Evolutionary conservation across 2,797 vertebrate genomes (phyloP), one percentile per base, ranked within the genome.

Genomic region (Cirrhinus molitorella): DNA sequence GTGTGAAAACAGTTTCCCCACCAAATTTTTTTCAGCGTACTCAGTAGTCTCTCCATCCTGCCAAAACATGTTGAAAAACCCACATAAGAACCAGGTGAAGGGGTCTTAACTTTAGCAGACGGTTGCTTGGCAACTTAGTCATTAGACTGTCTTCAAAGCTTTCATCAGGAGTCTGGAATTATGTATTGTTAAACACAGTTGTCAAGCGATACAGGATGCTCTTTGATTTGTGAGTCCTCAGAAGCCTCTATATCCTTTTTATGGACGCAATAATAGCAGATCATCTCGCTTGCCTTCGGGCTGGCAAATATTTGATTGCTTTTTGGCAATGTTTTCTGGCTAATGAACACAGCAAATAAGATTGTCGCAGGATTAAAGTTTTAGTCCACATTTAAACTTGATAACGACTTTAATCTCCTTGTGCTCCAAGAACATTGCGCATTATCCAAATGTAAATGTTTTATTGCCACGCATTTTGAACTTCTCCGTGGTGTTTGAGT

Each of bases 231-330:
- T 40, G 40, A 71, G 34, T 55, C 61, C 43, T 55, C 13, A n/a
- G 14, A 65, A 71, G 31, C 23, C 17, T 74, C 37, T 31, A 31
- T 57, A 28, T 43, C 72, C 21, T 80, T 84, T 79, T 80, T 53
- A 83, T 76, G 72, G 71, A 13, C 10, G 12, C 21, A 75, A 57
- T 74, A 71, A 75, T 71, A 51, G 51, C 57, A 53, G 25, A 83
- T 80, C 65, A 81, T 83, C 70, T 11, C 55, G 16, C 37, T 79
- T 72, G 57, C 61, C 67, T 74, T 86, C 28, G 1, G 68, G 12
- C 65, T 81, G 84, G 74, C 34, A 75, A 70, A 67, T 47, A 57
- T 82, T 79, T 81, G 55, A 82, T 72, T 78, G 67, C 84, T 61
- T 47, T 73, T 75, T 67, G 51, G 53, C 66, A 51, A 4, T 71